A percentile compares a stretch with the other conserved stretches of the same genome.
These are phyloP conservation scores for Crematogaster levior DNA, from an alignment of 2,888 invertebrate genomes.

Conservation along the genomic window DNA sequence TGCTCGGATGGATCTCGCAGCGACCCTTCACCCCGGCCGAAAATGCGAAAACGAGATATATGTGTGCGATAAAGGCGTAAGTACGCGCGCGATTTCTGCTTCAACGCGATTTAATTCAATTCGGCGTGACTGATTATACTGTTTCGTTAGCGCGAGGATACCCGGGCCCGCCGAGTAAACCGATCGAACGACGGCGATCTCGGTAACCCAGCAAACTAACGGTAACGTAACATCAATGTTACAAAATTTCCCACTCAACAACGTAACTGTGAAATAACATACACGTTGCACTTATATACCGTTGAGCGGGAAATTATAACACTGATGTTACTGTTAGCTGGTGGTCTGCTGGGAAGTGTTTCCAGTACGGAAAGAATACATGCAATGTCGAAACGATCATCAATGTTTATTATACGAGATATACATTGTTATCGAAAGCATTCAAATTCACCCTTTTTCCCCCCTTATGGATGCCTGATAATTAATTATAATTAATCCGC, in stretches of 20 bases:
- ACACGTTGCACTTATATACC: too few species aligned
- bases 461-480: not conserved
- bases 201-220: too few species aligned
- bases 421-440: slow-evolving; percentile 5
- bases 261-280: too few species aligned
- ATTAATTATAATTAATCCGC: too few species aligned
- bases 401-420: slow-evolving; percentile 26
- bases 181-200: slow-evolving; percentile 17
- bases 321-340: too few species aligned
- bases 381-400: slow-evolving; percentile 16
- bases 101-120: not conserved
- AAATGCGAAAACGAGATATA: not conserved
- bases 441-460: not conserved
- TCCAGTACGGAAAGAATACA: slow-evolving; percentile 2
- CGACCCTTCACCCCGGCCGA: too few species aligned
- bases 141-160: not conserved
- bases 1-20: too few species aligned
- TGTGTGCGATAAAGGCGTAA: slow-evolving; percentile 12
- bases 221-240: too few species aligned
- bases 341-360: too few species aligned
- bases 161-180: slow-evolving; percentile 47
- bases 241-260: too few species aligned
- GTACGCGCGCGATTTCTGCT: slow-evolving; percentile 10
- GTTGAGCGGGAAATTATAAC: too few species aligned
- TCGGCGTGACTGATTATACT: not conserved